Percentiles rank a stretch among this genome's conserved stretches.
These are phyloP conservation scores for Alaudala cheleensis DNA, from an alignment of 2,113 vertebrate genomes.

Conservation along the genomic window DNA sequence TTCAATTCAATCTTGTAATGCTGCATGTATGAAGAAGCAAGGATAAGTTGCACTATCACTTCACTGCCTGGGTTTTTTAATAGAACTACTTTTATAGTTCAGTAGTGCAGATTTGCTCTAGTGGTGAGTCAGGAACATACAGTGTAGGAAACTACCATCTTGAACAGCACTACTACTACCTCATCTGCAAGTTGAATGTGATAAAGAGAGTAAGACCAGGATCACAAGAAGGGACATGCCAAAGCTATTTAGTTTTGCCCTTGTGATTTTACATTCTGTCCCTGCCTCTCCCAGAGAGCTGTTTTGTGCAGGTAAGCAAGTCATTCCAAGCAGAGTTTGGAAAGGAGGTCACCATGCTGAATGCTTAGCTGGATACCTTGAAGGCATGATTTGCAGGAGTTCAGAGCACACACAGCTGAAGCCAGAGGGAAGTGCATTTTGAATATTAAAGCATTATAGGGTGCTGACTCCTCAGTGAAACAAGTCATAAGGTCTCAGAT, in stretches of 20 bases:
- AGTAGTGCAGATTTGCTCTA: not conserved
- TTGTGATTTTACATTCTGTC: not conserved
- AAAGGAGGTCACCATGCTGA: not conserved
- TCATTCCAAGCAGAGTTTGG: not conserved
- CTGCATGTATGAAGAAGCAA: not conserved
- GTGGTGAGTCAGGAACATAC: not conserved
- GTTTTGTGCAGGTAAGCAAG: constrained; percentile 11
- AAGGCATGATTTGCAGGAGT: not conserved
- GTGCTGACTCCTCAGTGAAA: not conserved
- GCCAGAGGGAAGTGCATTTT: not conserved
- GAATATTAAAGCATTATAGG: not conserved
- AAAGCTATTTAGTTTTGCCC: not conserved
- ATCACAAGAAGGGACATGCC: not conserved
- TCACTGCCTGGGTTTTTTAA: not conserved
- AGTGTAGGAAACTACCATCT: not conserved
- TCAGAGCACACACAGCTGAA: not conserved
- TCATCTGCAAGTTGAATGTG: not conserved
- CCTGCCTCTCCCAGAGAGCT: not conserved
- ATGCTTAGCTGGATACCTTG: not conserved
- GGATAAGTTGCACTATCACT: not conserved
- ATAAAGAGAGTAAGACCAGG: not conserved
- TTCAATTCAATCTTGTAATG: not conserved
- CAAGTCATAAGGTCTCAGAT: not conserved
- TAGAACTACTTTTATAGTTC: not conserved
- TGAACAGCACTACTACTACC: not conserved